Conservation (phyloP, 2,888 invertebrate genomes). For the Cerastis rubricosa region DNA sequence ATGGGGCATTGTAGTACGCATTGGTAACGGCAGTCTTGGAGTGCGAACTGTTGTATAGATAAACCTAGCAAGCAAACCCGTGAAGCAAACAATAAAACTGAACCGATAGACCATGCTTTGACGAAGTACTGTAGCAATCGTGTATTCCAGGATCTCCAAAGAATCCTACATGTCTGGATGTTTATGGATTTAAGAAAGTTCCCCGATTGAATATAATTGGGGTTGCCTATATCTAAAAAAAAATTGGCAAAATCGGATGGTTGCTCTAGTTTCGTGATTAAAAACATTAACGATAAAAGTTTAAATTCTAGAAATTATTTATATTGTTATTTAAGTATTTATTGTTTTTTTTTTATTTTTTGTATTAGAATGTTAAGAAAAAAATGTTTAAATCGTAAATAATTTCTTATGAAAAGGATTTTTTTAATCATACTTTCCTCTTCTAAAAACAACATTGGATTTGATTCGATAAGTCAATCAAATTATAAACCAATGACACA, state of each 20-base stretch:
- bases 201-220: neutral
- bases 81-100: neutral
- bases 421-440: neutral
- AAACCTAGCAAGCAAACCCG: conserved; percentile 11
- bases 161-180: neutral
- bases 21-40: conserved; percentile 28
- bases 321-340: too few relatives aligned
- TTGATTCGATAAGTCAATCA: neutral
- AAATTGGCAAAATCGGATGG: neutral
- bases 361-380: neutral
- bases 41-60: conserved; percentile 10
- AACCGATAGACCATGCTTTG: neutral
- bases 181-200: neutral
- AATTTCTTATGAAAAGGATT: neutral
- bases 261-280: neutral
- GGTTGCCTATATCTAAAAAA: neutral
- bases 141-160: neutral
- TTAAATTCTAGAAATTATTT: neutral
- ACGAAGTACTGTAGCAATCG: neutral
- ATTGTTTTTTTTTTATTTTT: too few relatives aligned
- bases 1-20: conserved; percentile 19
- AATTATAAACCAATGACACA: neutral
- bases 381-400: neutral
- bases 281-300: neutral
- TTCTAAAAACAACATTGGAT: neutral